Base-by-base conservation (phyloP, 2,888 invertebrate genomes). In the Cacoxenus indagator region DNA sequence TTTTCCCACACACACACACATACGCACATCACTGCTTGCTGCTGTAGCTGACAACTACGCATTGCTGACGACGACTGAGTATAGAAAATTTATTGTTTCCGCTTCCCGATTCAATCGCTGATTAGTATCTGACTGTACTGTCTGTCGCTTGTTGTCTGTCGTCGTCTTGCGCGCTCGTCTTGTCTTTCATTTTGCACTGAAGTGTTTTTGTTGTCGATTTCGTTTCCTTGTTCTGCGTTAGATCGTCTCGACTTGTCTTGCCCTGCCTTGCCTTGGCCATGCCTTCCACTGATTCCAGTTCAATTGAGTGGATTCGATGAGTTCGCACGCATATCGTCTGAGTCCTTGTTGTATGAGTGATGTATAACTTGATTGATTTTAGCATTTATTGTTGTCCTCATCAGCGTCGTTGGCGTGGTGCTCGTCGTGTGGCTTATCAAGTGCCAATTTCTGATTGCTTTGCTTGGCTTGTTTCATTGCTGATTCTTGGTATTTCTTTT, bases 41-140 rank as follows among this genome's bases (percentile, higher is more conserved):
- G 37, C 37, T 37, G 37, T 8, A 48, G n/a, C n/a, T n/a, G n/a
- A n/a, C n/a, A n/a, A n/a, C n/a, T n/a, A n/a, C n/a, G n/a, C n/a
- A n/a, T n/a, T n/a, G n/a, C n/a, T 48, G 3, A 14, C 29, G 57
- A 57, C 29, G 61, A 31, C 22, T 61, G 61, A 26, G 46, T 43
- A 37, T n/a, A 29, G 70, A 64, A 75, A 75, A 81, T 81, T 81
- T 82, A 81, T 81, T 81, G 77, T 78, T 81, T 81, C 82, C 81
- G 82, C 76, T 78, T 77, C 75, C 73, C 71, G 77, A 70, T 72
- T 73, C 75, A 59, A 76, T 73, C 76, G 79, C 75, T 81, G 82
- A 81, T 81, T 78, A 82, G 81, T 78, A 82, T 81, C 82, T 74
- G 70, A 68, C 59, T 73, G 11, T 76, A 66, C 75, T 69, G 76